A percentile compares a stretch with the other conserved stretches of the same genome.
phyloP scores from a whole-genome alignment of 1,140 invertebrate genomes.

The Lutraria rhynchaena region DNA sequence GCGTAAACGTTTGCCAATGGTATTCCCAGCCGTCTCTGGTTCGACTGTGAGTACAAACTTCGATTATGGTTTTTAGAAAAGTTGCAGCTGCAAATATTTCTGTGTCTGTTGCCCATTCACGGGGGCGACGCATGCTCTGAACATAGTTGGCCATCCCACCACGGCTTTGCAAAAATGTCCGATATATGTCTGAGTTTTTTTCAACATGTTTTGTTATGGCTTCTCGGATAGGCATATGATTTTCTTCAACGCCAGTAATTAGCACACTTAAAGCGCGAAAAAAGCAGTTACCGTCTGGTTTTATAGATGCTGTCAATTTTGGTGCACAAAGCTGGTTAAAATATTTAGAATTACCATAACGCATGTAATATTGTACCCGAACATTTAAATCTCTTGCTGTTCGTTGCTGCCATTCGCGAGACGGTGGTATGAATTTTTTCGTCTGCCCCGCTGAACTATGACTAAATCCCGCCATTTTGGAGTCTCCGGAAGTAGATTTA shows the following conservation, averaged over 20 bases:
- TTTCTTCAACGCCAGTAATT: constrained; percentile 64
- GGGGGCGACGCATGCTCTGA: constrained; percentile 60
- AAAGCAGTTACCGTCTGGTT: constrained; percentile 67
- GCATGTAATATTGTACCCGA: constrained; percentile 47
- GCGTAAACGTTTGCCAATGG: constrained; percentile 68
- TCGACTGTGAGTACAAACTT: constrained; percentile 63
- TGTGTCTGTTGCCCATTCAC: constrained; percentile 69
- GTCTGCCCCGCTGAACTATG: constrained; percentile 12
- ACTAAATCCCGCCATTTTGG: constrained; percentile 38
- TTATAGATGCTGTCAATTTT: constrained; percentile 54
- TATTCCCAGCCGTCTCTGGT: constrained; percentile 57
- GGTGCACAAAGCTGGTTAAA: constrained; percentile 60
- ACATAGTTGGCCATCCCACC: constrained; percentile 68
- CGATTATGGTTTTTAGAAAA: constrained; percentile 63
- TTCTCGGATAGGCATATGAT: constrained; percentile 63
- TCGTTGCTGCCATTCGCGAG: constrained; percentile 58
- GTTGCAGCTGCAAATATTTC: constrained; percentile 69
- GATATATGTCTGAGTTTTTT: constrained; percentile 65
- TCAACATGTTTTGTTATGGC: constrained; percentile 63
- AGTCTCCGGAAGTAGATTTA: too few relatives aligned
- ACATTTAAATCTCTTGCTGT: constrained; percentile 54
- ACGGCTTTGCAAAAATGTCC: constrained; percentile 66
- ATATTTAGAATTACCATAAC: constrained; percentile 54
- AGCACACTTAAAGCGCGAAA: constrained; percentile 66
- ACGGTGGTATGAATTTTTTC: constrained; percentile 40